These are phyloP conservation scores for Glaucidium brasilianum DNA, from an alignment of 2,113 vertebrate genomes.

Conservation along the genomic window DNA sequence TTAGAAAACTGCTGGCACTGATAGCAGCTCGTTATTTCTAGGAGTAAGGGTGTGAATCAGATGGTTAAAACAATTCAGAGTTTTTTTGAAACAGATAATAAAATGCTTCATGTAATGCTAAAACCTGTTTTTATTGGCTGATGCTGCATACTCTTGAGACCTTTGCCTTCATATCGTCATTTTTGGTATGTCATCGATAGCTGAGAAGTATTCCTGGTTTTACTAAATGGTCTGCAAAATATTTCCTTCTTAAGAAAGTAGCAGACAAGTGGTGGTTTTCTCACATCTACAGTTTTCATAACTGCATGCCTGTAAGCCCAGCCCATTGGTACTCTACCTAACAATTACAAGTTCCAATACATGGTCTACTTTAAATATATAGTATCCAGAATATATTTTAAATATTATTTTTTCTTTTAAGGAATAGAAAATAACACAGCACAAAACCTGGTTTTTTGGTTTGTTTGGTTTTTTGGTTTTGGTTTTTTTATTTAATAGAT, in stretches of 20 bases:
- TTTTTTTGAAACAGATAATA: slow-evolving; percentile 3
- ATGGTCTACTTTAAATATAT: background rate
- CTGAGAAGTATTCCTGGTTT: background rate
- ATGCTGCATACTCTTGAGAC: background rate
- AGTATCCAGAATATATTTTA: background rate
- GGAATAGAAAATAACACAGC: background rate
- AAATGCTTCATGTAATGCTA: slow-evolving; percentile 20
- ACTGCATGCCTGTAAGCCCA: background rate
- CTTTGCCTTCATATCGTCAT: background rate
- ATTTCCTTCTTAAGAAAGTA: background rate
- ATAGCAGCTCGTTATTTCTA: slow-evolving; percentile 51
- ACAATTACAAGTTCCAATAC: background rate
- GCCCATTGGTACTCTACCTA: background rate
- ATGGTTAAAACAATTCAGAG: slow-evolving; percentile 8
- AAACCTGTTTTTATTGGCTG: background rate
- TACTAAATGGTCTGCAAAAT: background rate
- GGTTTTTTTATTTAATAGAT: background rate
- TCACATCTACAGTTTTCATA: background rate
- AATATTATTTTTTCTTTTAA: background rate
- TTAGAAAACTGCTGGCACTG: slow-evolving; percentile 37
- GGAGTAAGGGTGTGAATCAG: slow-evolving; percentile 45
- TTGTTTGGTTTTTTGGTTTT: too few species aligned
- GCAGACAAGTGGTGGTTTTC: background rate
- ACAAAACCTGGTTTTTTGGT: too few species aligned
- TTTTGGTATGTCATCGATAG: background rate